Conservation (phyloP, 2,888 invertebrate genomes). For the Luffia ferchaultella region DNA sequence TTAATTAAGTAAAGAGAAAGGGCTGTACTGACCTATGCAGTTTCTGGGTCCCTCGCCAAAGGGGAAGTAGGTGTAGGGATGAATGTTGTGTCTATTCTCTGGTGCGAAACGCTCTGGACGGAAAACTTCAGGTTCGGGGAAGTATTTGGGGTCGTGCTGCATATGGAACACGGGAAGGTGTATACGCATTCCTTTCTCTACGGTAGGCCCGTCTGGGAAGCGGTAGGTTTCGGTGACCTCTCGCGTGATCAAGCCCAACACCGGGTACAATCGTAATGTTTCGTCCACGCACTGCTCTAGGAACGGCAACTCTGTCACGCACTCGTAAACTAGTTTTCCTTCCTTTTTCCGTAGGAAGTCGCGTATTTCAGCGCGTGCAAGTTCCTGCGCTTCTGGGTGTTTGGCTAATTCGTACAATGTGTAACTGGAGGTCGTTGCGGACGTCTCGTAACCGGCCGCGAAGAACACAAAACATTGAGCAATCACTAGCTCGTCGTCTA, state of each 20-base stretch:
- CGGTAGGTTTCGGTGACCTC: slow-evolving; percentile 2
- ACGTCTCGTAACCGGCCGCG: slow-evolving; percentile 34
- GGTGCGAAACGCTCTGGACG: slow-evolving; percentile 5
- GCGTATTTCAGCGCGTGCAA: slow-evolving; percentile 26
- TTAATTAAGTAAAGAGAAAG: too few species aligned
- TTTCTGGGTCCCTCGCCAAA: slow-evolving; percentile 5
- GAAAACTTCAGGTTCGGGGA: slow-evolving; percentile 3
- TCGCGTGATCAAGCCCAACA: not conserved
- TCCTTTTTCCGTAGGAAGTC: slow-evolving; percentile 20
- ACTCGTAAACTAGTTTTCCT: slow-evolving; percentile 28
- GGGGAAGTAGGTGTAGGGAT: slow-evolving; percentile 2
- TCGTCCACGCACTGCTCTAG: slow-evolving; percentile 19
- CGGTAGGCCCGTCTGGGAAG: not conserved
- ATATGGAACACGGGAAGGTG: slow-evolving; percentile 3
- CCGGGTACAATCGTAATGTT: slow-evolving; percentile 6
- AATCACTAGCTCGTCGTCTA: slow-evolving; percentile 24
- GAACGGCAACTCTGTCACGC: slow-evolving; percentile 34
- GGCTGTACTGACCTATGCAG: slow-evolving; percentile 6
- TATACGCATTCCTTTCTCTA: slow-evolving; percentile 2
- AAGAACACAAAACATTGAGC: slow-evolving; percentile 39
- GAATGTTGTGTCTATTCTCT: slow-evolving; percentile 2
- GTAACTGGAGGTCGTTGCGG: slow-evolving; percentile 31
- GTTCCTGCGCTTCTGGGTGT: slow-evolving; percentile 23
- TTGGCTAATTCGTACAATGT: slow-evolving; percentile 6
- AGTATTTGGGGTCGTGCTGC: slow-evolving; percentile 5